Evolutionary conservation across 2,797 vertebrate genomes (phyloP), one percentile per base, ranked within the genome.

Genomic region (Paramormyrops hopkinsi): DNA sequence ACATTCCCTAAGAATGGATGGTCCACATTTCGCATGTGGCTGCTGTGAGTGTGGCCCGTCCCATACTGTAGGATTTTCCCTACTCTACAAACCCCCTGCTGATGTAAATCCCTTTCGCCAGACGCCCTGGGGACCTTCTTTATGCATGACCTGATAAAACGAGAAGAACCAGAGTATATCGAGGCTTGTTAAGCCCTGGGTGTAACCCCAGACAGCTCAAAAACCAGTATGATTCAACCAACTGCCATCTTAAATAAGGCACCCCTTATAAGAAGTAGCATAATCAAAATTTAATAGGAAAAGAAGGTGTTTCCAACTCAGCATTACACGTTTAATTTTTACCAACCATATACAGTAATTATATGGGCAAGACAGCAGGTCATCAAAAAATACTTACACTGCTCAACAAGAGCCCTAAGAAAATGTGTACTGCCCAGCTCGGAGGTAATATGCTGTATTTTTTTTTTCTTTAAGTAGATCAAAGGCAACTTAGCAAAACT

Each of bases 201-300:
- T 56, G 50, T 54, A 33, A 44, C 88, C 54, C 69, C 8, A 46
- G 89, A 89, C 88, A 48, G 65, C 90, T 48, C 37, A 0, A n/a
- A 88, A 88, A 84, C 79, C 84, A 56, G 88, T 69, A 48, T 85
- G 89, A 85, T 82, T 76, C 59, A 76, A 37, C 62, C 69, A n/a
- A 65, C 44, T 79, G 29, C 51, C 25, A 29, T 87, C 62, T 88
- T 91, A 90, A 91, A 90, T 82, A 87, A 91, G 53, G 54, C 37
- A 89, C 84, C 87, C 82, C 69, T 76, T 29, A 83, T 90, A 91
- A 29, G 90, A 89, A 89, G 82, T 86, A 84, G 17, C 83, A 54
- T 69, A 86, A 92, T 91, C 89, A 89, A 90, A 84, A 83, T 90
- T 90, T 90, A 89, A 90, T 44, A 2, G 11, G 86, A 51, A 88